Evolutionary conservation across 2,113 vertebrate species (phyloP).

Genomic region (Hystrix cristata): DNA sequence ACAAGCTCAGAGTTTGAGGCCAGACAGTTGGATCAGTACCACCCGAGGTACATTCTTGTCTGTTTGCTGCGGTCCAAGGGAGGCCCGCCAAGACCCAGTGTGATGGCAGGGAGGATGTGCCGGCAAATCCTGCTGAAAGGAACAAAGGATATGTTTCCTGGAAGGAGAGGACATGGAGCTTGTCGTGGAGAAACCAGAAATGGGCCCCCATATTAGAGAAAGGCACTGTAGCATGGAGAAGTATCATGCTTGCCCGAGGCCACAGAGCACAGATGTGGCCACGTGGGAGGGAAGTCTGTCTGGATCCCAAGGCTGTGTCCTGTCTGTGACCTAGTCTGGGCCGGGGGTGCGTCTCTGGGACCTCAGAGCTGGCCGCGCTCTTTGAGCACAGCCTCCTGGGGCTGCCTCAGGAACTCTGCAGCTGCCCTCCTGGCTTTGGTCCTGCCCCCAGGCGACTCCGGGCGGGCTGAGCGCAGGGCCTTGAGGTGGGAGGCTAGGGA

Average conservation of each 20-base stretch:
- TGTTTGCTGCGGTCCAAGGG: background rate
- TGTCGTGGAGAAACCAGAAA: background rate
- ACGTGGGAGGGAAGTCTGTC: background rate
- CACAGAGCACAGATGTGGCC: background rate
- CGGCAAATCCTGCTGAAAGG: background rate
- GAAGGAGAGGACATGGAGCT: background rate
- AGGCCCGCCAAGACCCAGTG: background rate
- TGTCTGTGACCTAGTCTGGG: background rate
- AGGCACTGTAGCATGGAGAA: background rate
- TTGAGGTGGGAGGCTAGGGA: background rate
- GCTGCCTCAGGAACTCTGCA: background rate
- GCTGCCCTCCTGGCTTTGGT: background rate
- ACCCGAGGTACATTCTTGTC: background rate
- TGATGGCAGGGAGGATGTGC: background rate
- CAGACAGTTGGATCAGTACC: background rate
- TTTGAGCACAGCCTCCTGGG: background rate
- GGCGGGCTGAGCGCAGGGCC: background rate
- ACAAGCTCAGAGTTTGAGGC: background rate
- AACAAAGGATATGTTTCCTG: background rate
- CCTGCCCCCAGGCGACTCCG: background rate
- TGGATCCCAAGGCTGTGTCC: background rate
- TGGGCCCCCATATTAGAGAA: background rate
- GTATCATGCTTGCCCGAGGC: background rate
- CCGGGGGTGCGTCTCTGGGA: background rate
- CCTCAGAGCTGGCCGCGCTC: rapidly evolving